Percentiles rank a stretch among this genome's conserved stretches.
These are phyloP conservation scores for Vesta saturnalis DNA, from an alignment of 2,888 invertebrate genomes.

Conservation along the genomic window DNA sequence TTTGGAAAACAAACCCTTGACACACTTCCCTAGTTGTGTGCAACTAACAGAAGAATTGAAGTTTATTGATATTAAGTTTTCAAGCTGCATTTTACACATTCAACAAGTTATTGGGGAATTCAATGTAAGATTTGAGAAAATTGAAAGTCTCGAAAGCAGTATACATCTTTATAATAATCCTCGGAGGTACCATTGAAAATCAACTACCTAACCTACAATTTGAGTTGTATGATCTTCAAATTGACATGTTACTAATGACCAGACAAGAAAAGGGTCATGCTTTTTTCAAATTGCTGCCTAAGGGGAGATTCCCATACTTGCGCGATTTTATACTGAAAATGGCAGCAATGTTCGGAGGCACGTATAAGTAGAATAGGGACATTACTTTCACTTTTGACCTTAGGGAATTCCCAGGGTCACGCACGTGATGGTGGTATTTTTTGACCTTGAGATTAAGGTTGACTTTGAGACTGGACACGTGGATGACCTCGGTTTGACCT, in stretches of 20 bases:
- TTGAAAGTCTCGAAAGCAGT: slow-evolving; percentile 11
- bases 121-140: slow-evolving; percentile 10
- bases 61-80: slow-evolving; percentile 9
- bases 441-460: too few species aligned
- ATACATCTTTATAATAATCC: slow-evolving; percentile 10
- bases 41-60: neutral
- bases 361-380: too few species aligned
- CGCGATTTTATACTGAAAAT: slow-evolving; percentile 17
- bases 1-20: slow-evolving; percentile 16
- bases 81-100: slow-evolving; percentile 12
- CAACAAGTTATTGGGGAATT: slow-evolving; percentile 13
- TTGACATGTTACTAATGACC: slow-evolving; percentile 10
- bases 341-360: slow-evolving; percentile 13
- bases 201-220: slow-evolving; percentile 8
- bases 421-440: too few species aligned
- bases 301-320: neutral
- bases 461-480: too few species aligned
- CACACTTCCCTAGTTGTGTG: slow-evolving; percentile 11
- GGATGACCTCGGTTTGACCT: too few species aligned
- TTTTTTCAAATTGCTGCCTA: neutral
- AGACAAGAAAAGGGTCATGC: neutral
- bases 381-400: too few species aligned
- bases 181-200: slow-evolving; percentile 14
- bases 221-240: slow-evolving; percentile 11
- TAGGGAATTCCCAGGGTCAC: too few species aligned